Conservation (phyloP, 2,113 vertebrate genomes). For the Scomber scombrus region DNA sequence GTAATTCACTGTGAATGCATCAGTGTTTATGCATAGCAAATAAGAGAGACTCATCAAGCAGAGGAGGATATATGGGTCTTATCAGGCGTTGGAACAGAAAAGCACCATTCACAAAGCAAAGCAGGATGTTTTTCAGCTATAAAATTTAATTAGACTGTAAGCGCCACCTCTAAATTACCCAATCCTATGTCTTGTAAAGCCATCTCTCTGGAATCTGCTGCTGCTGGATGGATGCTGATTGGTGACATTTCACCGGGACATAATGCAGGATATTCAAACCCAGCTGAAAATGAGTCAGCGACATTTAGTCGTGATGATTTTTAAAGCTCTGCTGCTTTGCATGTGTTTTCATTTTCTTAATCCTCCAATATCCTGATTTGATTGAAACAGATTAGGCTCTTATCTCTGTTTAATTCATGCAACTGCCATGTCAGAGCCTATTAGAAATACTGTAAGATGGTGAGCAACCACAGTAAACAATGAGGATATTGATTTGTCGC, state of each 20-base stretch:
- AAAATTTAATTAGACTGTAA: neutral
- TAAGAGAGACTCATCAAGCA: slow-evolving; percentile 18
- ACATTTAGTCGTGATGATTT: neutral
- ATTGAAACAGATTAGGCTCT: slow-evolving; percentile 27
- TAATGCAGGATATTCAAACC: neutral
- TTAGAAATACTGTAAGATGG: slow-evolving; percentile 7
- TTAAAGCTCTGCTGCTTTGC: neutral
- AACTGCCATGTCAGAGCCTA: slow-evolving; percentile 15
- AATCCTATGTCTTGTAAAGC: neutral
- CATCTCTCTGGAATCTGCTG: neutral
- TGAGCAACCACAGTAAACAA: slow-evolving; percentile 10
- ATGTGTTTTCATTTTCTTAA: slow-evolving; percentile 27
- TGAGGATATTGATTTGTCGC: neutral
- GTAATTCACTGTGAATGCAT: slow-evolving; percentile 29
- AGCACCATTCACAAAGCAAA: neutral
- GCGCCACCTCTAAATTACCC: slow-evolving; percentile 12
- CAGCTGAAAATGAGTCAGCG: slow-evolving; percentile 23
- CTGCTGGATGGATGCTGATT: neutral
- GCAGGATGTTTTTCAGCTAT: neutral
- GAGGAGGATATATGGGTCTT: neutral
- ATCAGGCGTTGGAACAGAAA: neutral
- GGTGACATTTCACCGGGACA: slow-evolving; percentile 29
- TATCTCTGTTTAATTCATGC: slow-evolving; percentile 36
- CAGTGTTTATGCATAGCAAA: slow-evolving; percentile 13
- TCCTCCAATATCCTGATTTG: slow-evolving; percentile 11